phyloP scores from a whole-genome alignment of 2,113 vertebrate species.

The Empidonax traillii region DNA sequence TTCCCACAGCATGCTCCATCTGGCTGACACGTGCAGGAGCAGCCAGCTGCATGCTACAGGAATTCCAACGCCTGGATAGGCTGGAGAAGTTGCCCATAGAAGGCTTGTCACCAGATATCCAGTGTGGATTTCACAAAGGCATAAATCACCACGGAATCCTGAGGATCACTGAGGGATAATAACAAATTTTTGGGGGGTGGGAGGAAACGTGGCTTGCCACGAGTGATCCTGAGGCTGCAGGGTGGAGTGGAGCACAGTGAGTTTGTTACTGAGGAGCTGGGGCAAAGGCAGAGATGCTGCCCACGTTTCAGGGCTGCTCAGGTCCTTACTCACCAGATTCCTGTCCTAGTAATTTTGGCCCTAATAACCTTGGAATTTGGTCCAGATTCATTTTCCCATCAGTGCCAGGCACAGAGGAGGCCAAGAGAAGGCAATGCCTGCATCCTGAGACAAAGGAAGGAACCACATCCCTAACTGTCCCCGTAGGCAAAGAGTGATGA shows the following conservation, averaged over 20 bases:
- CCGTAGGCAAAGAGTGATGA: neutral
- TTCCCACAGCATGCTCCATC: neutral
- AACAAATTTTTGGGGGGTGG: neutral
- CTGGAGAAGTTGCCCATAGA: neutral
- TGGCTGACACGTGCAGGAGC: neutral
- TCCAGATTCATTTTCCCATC: neutral
- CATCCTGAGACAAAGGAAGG: neutral
- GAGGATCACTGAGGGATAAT: neutral
- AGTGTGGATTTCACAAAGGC: neutral
- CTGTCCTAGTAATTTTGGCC: neutral
- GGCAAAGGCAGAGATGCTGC: neutral
- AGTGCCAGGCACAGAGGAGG: neutral
- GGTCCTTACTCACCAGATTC: neutral
- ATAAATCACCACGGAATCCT: neutral
- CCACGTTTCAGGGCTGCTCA: neutral
- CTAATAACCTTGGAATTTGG: neutral
- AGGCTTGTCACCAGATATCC: neutral
- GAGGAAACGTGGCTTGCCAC: neutral
- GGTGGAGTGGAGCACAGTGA: neutral
- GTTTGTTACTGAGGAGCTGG: neutral
- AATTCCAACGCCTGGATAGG: fast-evolving
- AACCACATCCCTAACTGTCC: neutral
- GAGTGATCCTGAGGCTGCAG: neutral
- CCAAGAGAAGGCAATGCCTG: neutral
- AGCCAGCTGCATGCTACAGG: neutral